These are phyloP conservation scores for Psilanteris sp. DNA, from an alignment of 1,140 invertebrate genomes.

Conservation along the genomic window DNA sequence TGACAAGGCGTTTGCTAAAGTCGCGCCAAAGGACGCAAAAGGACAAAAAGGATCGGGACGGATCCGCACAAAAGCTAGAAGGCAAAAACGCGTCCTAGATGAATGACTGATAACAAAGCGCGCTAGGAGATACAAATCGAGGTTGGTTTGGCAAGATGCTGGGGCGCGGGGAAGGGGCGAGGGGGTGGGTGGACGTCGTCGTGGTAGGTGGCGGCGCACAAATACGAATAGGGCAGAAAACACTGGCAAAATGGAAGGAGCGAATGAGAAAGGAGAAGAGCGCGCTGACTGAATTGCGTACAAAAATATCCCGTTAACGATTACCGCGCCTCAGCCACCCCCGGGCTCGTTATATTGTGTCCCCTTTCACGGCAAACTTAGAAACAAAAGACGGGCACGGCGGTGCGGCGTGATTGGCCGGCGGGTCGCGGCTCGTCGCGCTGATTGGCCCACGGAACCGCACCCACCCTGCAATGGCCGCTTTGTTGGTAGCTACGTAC, in stretches of 20 bases:
- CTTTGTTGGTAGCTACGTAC: constrained; percentile 73
- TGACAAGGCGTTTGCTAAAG: no score
- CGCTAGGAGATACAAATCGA: constrained; percentile 34
- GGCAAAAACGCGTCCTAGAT: not conserved
- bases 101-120: constrained; percentile 29
- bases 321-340: constrained; percentile 68
- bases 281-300: constrained; percentile 60
- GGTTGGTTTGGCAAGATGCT: constrained; percentile 9
- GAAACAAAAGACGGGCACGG: constrained; percentile 77
- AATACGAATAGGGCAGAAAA: constrained; percentile 58
- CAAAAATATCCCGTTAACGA: constrained; percentile 78
- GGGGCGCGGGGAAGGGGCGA: constrained; percentile 32
- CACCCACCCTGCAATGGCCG: constrained; percentile 81
- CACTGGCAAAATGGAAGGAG: constrained; percentile 58
- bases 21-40: no score
- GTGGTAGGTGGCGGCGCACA: constrained; percentile 28
- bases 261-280: constrained; percentile 59
- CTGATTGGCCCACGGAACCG: constrained; percentile 79
- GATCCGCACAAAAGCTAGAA: no score
- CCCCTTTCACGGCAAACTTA: constrained; percentile 74
- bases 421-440: constrained; percentile 70
- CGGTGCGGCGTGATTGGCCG: constrained; percentile 76
- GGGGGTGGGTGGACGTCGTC: constrained; percentile 4
- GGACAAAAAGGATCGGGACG: no score
- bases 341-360: constrained; percentile 77